Evolutionary conservation across 2,113 vertebrate genomes (phyloP), one percentile per base, ranked within the genome.

Genomic region (Charina bottae): DNA sequence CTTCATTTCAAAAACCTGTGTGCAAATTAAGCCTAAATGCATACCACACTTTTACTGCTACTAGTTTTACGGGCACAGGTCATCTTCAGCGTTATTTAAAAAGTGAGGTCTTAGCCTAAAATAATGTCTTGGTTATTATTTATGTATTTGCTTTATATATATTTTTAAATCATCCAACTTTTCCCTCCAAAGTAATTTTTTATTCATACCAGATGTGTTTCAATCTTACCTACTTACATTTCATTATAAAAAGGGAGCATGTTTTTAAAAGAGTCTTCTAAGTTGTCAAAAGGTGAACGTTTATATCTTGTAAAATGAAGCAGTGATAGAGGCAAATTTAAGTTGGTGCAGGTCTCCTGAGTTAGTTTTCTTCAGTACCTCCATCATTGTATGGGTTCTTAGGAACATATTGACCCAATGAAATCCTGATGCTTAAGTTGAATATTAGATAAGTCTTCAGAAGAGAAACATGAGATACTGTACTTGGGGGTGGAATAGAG

Each of bases 1-100:
- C 91, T 93, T 91, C 90, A 90, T 94, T 95, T 96, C 94, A 95
- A 95, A 94, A 97, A 96, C 95, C 89, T 94, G 92, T 93, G 96
- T 96, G 95, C 92, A 97, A 97, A 96, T 97, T 96, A 95, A 90
- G 93, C 93, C 89, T 96, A 97, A 97, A 95, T 96, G 93, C 93
- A 94, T 91, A 92, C 95, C 90, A 93, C 96, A 96, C 93, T 96
- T 97, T 96, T 95, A 95, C 6, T 49, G 49, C 95, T 95, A 97
- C 91, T 78, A 96, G 84, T 93, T 92, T 96, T 95, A 93, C 87
- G 96, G 95, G 90, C 93, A 90, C 78, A 96, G 97, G 95, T 97
- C 96, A 95, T 93, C 92, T 94, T 96, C 86, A 90, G 88, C 62
- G 87, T 88, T 95, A 86, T 96, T 93, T 89, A 93, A 95, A 96